Percentiles rank a stretch among this genome's conserved stretches.
Conservation (phyloP, 2,888 invertebrate species). For the Netelia fuscicornis region DNA sequence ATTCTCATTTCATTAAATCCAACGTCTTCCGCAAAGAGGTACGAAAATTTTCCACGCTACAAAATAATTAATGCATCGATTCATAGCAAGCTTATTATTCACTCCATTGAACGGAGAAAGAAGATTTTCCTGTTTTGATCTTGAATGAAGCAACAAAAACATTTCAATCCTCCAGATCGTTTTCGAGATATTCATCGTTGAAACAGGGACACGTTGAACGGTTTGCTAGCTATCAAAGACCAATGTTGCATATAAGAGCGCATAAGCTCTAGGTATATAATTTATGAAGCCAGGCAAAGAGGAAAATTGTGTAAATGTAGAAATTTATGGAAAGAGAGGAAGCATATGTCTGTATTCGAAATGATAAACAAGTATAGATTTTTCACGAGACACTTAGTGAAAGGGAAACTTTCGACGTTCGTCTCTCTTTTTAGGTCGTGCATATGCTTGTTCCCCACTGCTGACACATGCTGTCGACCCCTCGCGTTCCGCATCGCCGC, state of each 20-base stretch:
- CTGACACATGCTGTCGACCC: conserved; percentile 1
- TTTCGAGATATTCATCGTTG: neutral
- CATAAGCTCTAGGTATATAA: neutral
- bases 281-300: neutral
- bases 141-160: neutral
- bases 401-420: conserved; percentile 59
- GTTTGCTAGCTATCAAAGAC: neutral
- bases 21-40: too few relatives aligned
- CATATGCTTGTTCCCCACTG: conserved; percentile 29
- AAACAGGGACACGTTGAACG: neutral
- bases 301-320: conserved; percentile 10
- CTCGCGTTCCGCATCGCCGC: conserved; percentile 57
- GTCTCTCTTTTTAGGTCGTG: conserved; percentile 50
- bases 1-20: neutral
- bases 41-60: too few relatives aligned
- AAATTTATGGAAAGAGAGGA: conserved; percentile 29
- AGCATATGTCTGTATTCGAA: conserved; percentile 31
- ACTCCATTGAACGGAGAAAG: neutral
- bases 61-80: neutral
- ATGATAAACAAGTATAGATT: conserved; percentile 58
- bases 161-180: neutral
- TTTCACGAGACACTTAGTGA: conserved; percentile 57
- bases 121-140: neutral
- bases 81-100: neutral
- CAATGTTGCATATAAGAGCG: neutral